These are phyloP conservation scores for Anguilla anguilla DNA, from an alignment of 2,797 vertebrate species.

Conservation along the genomic window DNA sequence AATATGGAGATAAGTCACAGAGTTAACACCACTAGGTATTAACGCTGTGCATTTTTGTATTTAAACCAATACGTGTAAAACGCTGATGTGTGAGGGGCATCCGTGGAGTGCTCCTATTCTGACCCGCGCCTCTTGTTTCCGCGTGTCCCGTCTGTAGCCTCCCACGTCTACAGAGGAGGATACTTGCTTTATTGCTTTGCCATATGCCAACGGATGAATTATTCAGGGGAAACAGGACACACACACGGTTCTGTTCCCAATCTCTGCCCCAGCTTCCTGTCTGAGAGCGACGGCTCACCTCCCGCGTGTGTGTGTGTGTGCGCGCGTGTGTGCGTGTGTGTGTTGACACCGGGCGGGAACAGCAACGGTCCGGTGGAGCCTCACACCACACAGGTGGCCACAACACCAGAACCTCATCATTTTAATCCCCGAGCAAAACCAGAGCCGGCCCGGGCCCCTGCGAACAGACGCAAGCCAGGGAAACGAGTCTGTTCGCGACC, in stretches of 20 bases:
- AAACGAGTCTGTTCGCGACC: background rate
- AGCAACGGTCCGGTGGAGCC: background rate
- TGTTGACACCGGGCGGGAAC: background rate
- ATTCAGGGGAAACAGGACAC: slow-evolving; percentile 59
- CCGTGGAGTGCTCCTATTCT: background rate
- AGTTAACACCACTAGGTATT: background rate
- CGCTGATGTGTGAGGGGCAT: background rate
- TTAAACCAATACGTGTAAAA: background rate
- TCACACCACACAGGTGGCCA: background rate
- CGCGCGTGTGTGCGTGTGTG: no score
- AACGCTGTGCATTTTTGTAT: background rate
- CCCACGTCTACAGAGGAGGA: background rate
- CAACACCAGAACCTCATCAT: background rate
- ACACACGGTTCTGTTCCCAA: slow-evolving; percentile 52
- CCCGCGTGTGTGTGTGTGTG: no score
- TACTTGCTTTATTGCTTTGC: slow-evolving; percentile 48
- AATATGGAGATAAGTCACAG: background rate
- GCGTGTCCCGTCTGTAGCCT: background rate
- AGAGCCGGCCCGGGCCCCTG: background rate
- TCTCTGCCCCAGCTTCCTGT: slow-evolving; percentile 43
- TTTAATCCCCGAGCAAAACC: background rate
- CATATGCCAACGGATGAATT: slow-evolving; percentile 74
- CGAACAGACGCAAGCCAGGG: background rate
- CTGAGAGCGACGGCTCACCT: background rate
- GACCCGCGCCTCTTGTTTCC: background rate